Evolutionary conservation across 2,888 invertebrate genomes (phyloP), one percentile per base, ranked within the genome.

Genomic region (Hoplodrina blanda): DNA sequence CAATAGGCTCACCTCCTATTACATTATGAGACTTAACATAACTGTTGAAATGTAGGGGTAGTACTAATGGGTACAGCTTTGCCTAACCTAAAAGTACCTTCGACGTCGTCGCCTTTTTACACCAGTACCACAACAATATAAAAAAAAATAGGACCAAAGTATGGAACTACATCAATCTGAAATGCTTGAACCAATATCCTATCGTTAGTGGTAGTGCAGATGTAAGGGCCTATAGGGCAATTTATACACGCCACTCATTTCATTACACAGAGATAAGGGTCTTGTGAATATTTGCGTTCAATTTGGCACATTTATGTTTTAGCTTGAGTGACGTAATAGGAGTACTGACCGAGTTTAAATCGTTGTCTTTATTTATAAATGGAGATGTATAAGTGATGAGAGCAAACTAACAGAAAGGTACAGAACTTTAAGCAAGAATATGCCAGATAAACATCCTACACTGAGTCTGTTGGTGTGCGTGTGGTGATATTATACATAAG

Each of bases 221-320:
- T 84, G 85, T 80, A 84, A 84, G 87, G 84, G 87, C 83, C 73
- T 79, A 80, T 76, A 78, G 83, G 82, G 83, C 89, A 89, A 92
- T 93, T 92, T 92, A 89, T 92, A 90, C 87, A 89, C 88, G 93
- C 91, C 92, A 91, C 89, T 92, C 92, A 93, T 93, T 92, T 92
- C 93, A 93, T 93, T 93, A 91, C 91, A 87, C 92, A 89, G 88
- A 92, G 92, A 93, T 92, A 93, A 92, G 92, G 92, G 92, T 90
- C 91, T 91, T 84, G 88, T 90, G 89, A 90, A 90, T 89, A 90
- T 90, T 90, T 87, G 85, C 89, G 88, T 88, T 86, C 90, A 88
- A 90, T 90, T 89, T 88, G 84, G 83, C 82, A 83, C 87, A 85
- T 87, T 88, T 86, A 84, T 82, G 76, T 82, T 85, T 84, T 78